These are phyloP conservation scores for Trichomalopsis sarcophagae DNA, from an alignment of 1,140 invertebrate genomes.

Conservation along the genomic window DNA sequence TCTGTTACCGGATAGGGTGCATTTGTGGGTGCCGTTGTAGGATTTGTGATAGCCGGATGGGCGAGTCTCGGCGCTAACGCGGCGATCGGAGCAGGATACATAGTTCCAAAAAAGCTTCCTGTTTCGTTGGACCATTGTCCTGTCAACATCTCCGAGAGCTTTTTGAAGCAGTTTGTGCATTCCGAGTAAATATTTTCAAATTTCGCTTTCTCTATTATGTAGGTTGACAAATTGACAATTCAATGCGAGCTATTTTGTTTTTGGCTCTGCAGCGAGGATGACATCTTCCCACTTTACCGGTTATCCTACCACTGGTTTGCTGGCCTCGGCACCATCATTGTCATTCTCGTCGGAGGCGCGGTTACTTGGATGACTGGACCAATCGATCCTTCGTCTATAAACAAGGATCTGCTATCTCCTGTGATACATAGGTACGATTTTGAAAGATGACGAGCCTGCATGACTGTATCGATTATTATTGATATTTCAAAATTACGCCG, in stretches of 20 bases:
- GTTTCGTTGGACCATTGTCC: slow-evolving; percentile 62
- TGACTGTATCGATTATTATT: too few relatives aligned
- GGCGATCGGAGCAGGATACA: slow-evolving; percentile 59
- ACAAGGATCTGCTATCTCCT: slow-evolving; percentile 79
- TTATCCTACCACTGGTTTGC: slow-evolving; percentile 88
- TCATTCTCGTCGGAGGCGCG: slow-evolving; percentile 80
- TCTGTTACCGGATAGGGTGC: slow-evolving; percentile 64
- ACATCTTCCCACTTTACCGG: slow-evolving; percentile 82
- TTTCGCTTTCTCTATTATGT: neutral
- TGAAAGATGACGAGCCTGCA: neutral
- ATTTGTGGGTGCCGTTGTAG: slow-evolving; percentile 65
- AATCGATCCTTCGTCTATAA: slow-evolving; percentile 75
- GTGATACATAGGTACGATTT: slow-evolving; percentile 74
- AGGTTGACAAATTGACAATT: slow-evolving; percentile 5
- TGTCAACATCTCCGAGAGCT: slow-evolving; percentile 63
- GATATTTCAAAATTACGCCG: too few relatives aligned
- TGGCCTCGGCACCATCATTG: slow-evolving; percentile 78
- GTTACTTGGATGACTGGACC: slow-evolving; percentile 82
- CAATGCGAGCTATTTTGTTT: neutral
- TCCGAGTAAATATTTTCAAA: slow-evolving; percentile 58
- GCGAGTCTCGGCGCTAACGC: slow-evolving; percentile 68
- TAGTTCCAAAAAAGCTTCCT: slow-evolving; percentile 67
- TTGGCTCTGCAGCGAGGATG: slow-evolving; percentile 64
- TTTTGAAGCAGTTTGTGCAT: slow-evolving; percentile 63
- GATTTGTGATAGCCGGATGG: slow-evolving; percentile 67